Percentiles rank a stretch among this genome's conserved stretches.
Conservation (phyloP, 1,140 invertebrate species). For the Leptopilina boulardi region DNA sequence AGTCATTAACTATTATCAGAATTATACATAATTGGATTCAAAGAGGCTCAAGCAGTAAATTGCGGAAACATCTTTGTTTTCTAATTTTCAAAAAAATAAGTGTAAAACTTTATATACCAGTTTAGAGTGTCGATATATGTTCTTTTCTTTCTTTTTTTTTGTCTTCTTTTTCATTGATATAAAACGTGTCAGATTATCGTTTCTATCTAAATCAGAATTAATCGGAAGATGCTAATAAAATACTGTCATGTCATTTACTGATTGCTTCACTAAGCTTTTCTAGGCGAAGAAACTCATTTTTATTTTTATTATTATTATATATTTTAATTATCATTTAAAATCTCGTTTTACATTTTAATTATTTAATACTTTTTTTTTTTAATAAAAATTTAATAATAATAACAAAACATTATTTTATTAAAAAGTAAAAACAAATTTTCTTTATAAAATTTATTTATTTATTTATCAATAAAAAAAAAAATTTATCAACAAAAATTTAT, state of each 20-base stretch:
- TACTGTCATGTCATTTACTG: conserved; percentile 9
- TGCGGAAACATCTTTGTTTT: conserved; percentile 28
- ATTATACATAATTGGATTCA: conserved; percentile 32
- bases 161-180: background rate
- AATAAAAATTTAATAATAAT: no score
- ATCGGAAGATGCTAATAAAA: conserved; percentile 6
- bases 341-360: no score
- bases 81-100: background rate
- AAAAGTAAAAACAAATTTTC: no score
- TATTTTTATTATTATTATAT: background rate
- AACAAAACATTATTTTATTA: no score
- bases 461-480: no score
- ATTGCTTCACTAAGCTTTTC: conserved; percentile 1
- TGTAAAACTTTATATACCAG: background rate
- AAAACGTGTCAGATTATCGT: conserved; percentile 14
- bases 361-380: no score
- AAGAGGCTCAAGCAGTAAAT: conserved; percentile 2
- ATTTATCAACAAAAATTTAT: no score
- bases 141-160: no score
- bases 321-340: background rate
- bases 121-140: background rate
- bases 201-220: conserved; percentile 12
- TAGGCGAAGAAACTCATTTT: background rate
- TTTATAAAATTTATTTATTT: no score
- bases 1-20: conserved; percentile 26